These are phyloP conservation scores for Pinctada fucata DNA, from an alignment of 2,888 invertebrate genomes.

Conservation along the genomic window DNA sequence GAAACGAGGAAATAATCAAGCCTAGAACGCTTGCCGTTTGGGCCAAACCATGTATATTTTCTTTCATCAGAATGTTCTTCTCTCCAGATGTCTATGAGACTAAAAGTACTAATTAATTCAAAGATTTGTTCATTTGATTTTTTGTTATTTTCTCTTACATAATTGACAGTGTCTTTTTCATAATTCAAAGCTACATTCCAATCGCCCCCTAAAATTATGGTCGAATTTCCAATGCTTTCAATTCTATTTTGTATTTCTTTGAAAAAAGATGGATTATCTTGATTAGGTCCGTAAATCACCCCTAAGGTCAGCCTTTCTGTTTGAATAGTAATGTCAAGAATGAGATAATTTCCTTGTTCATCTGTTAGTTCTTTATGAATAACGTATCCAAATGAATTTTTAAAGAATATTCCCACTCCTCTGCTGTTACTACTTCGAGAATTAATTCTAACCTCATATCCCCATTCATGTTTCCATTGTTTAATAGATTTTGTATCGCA, in stretches of 20 bases:
- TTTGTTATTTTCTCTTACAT: slow-evolving; percentile 10
- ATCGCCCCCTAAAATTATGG: not conserved
- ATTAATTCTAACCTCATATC: slow-evolving; percentile 5
- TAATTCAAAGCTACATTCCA: slow-evolving; percentile 13
- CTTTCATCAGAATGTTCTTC: slow-evolving; percentile 9
- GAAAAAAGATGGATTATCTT: slow-evolving; percentile 15
- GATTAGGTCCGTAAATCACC: slow-evolving; percentile 24
- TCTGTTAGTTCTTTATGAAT: slow-evolving; percentile 18
- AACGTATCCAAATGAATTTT: slow-evolving; percentile 19
- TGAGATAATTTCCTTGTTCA: slow-evolving; percentile 14
- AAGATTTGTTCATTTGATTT: slow-evolving; percentile 21
- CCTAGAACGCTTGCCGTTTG: not conserved
- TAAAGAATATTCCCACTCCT: slow-evolving; percentile 25
- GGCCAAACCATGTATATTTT: slow-evolving; percentile 22
- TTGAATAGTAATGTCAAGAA: slow-evolving; percentile 7
- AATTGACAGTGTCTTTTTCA: slow-evolving; percentile 14
- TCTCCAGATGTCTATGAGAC: slow-evolving; percentile 21
- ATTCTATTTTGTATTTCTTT: slow-evolving; percentile 4
- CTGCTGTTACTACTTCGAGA: slow-evolving; percentile 6
- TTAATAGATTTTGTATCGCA: slow-evolving; percentile 5
- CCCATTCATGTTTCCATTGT: slow-evolving; percentile 25
- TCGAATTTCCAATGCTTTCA: not conserved
- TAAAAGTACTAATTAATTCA: slow-evolving; percentile 10
- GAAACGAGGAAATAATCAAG: slow-evolving; percentile 25
- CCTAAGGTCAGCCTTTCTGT: not conserved